A percentile compares a stretch with the other conserved stretches of the same genome.
Evolutionary conservation across 2,888 invertebrate genomes (phyloP).

Genomic region (Sarcophaga subvicina): DNA sequence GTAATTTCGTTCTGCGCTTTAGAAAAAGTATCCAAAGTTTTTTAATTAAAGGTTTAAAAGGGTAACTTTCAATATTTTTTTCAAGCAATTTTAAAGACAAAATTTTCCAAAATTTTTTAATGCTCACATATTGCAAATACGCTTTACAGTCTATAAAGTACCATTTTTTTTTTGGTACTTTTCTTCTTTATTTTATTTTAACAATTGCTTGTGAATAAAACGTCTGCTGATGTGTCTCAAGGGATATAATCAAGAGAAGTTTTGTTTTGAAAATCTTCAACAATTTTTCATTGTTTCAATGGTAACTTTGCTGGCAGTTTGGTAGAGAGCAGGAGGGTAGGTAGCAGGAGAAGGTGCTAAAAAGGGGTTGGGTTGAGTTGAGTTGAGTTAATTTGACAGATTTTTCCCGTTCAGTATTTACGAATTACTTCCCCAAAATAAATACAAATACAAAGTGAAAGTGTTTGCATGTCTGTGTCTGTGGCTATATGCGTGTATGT

Average conservation of each 20-base stretch:
- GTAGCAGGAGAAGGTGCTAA: background rate
- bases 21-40: no score
- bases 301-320: background rate
- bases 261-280: background rate
- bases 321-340: background rate
- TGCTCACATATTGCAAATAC: no score
- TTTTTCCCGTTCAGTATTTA: background rate
- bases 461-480: slow-evolving; percentile 5
- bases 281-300: background rate
- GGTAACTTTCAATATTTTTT: no score
- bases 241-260: background rate
- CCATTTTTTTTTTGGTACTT: background rate
- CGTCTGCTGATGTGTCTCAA: background rate
- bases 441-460: slow-evolving; percentile 2
- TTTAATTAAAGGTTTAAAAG: no score
- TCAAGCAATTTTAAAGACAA: no score
- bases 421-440: slow-evolving; percentile 2
- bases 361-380: background rate
- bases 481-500: background rate
- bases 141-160: background rate
- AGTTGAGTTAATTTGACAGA: slow-evolving; percentile 4
- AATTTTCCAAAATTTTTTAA: no score
- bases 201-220: background rate
- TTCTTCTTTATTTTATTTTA: background rate
- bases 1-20: no score